These are phyloP conservation scores for Hemibagrus wyckioides DNA, from an alignment of 2,113 vertebrate species.

Conservation along the genomic window DNA sequence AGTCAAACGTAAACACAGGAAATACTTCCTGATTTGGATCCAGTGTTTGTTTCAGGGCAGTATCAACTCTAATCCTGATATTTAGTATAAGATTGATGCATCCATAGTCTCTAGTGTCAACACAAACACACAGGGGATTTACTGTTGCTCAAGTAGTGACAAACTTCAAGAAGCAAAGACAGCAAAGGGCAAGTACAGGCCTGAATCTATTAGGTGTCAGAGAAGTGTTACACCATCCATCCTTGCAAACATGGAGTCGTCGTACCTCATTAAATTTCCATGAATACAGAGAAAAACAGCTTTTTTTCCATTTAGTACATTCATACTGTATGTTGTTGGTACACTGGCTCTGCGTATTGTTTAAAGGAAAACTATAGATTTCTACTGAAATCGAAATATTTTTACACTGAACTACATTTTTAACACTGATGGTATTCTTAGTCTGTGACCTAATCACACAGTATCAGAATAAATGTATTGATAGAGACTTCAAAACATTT, in stretches of 20 bases:
- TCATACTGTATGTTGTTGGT: conserved; percentile 30
- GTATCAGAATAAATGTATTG: no score
- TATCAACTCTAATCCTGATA: background rate
- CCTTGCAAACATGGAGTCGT: conserved; percentile 6
- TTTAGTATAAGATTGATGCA: background rate
- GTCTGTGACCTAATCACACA: no score
- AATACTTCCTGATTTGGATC: background rate
- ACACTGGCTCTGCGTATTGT: conserved; percentile 33
- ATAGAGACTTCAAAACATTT: no score
- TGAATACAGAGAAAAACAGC: conserved; percentile 56
- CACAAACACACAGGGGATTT: background rate
- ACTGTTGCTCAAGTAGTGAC: conserved; percentile 11
- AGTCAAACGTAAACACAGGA: no score
- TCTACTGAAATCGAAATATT: background rate
- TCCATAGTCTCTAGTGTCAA: background rate
- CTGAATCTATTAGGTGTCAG: background rate
- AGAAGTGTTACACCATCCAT: conserved; percentile 6
- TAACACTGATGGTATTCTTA: no score
- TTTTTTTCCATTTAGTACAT: conserved; percentile 66
- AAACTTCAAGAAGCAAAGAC: conserved; percentile 24
- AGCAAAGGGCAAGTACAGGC: conserved; percentile 1
- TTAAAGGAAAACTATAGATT: background rate
- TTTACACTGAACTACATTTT: no score
- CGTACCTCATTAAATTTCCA: conserved; percentile 66
- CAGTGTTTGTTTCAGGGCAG: background rate